Evolutionary conservation across 1,140 invertebrate genomes (phyloP).

Genomic region (Cherax destructor): DNA sequence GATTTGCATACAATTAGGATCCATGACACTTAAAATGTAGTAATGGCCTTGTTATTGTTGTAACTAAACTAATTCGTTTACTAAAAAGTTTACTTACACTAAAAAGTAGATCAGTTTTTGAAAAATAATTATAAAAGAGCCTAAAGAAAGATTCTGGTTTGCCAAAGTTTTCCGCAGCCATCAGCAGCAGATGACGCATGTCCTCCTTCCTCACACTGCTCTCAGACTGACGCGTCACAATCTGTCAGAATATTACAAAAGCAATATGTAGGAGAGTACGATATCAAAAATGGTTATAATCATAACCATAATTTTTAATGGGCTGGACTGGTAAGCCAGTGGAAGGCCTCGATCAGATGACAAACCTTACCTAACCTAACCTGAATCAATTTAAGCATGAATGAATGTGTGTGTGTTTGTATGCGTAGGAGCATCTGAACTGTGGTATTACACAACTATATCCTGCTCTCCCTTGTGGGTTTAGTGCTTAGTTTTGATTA

Average conservation of each 20-base stretch:
- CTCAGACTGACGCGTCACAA: constrained; percentile 47
- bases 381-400: too few species aligned
- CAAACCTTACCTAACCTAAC: too few species aligned
- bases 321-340: too few species aligned
- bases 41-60: too few species aligned
- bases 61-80: too few species aligned
- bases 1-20: too few species aligned
- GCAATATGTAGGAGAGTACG: background rate
- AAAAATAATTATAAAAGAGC: constrained; percentile 52
- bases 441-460: background rate
- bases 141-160: constrained; percentile 47
- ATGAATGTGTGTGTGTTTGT: too few species aligned
- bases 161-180: constrained; percentile 20
- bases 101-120: constrained; percentile 33
- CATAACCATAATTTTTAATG: too few species aligned
- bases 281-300: background rate
- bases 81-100: constrained; percentile 14
- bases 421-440: background rate
- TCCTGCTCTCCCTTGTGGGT: background rate
- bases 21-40: too few species aligned
- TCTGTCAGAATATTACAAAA: background rate
- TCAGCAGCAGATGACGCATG: constrained; percentile 47
- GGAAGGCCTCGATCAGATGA: too few species aligned
- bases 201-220: constrained; percentile 19
- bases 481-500: too few species aligned